These are phyloP conservation scores for Oegoconia quadripuncta DNA, from an alignment of 2,888 invertebrate species.

Conservation along the genomic window DNA sequence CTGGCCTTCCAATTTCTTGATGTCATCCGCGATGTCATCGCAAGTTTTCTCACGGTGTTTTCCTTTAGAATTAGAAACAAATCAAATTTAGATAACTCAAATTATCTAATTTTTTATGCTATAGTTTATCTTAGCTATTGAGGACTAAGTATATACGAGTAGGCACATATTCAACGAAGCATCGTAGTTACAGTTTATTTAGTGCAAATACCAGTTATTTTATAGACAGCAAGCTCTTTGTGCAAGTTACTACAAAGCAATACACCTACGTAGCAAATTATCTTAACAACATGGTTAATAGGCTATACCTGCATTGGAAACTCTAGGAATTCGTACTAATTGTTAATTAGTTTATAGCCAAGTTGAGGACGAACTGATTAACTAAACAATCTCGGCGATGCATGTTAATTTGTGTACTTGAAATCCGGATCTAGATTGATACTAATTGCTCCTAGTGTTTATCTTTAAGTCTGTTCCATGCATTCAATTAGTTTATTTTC, in stretches of 20 bases:
- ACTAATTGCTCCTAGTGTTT: conserved; percentile 17
- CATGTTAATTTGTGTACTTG: conserved; percentile 48
- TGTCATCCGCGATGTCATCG: too few relatives aligned
- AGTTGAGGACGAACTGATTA: conserved; percentile 51
- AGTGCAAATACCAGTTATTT: neutral
- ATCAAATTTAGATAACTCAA: too few relatives aligned
- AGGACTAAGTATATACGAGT: too few relatives aligned
- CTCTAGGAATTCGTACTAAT: conserved; percentile 29
- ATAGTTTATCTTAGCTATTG: too few relatives aligned
- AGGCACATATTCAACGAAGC: too few relatives aligned
- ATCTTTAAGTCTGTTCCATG: conserved; percentile 16
- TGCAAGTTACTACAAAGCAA: conserved; percentile 2
- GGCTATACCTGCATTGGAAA: conserved; percentile 19
- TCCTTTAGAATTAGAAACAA: too few relatives aligned
- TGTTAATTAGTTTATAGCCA: conserved; percentile 56
- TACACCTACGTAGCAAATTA: conserved; percentile 7
- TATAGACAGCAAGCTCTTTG: neutral
- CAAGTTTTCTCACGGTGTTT: too few relatives aligned
- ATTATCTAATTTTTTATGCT: too few relatives aligned
- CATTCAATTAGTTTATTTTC: conserved; percentile 17
- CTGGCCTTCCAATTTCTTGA: too few relatives aligned
- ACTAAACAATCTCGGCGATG: conserved; percentile 53
- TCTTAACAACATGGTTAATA: conserved; percentile 11
- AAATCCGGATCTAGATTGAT: conserved; percentile 6
- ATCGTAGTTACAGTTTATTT: neutral